phyloP scores from a whole-genome alignment of 35 echinoderm and acorn worm species.

The Patiria miniata region DNA sequence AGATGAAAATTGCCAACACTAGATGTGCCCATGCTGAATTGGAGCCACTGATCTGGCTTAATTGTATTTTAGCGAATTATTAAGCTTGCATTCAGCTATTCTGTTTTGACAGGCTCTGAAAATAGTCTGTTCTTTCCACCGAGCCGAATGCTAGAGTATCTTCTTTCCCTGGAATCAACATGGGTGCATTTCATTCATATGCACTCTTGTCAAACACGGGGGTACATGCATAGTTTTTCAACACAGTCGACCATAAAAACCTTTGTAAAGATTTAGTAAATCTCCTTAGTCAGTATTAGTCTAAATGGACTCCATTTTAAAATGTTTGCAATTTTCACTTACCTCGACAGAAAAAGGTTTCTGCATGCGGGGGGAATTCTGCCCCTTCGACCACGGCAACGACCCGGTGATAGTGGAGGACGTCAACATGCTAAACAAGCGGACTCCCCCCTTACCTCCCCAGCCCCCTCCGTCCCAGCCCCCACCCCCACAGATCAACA shows the following conservation, averaged over 20 bases:
- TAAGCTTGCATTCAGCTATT: no score
- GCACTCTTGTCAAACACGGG: not conserved
- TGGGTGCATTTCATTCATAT: not conserved
- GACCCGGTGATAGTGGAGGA: slow-evolving; percentile 96
- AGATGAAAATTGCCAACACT: no score
- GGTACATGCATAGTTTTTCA: not conserved
- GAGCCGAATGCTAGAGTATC: not conserved
- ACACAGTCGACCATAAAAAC: no score
- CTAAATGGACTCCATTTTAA: no score
- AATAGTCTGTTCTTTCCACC: not conserved
- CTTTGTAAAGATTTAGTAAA: no score
- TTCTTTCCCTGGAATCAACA: not conserved
- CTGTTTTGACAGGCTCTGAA: no score
- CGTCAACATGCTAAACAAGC: slow-evolving; percentile 56
- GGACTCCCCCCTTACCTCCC: slow-evolving; percentile 28
- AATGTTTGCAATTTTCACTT: slow-evolving; percentile 11
- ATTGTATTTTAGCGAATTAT: no score
- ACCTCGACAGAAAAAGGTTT: slow-evolving; percentile 88
- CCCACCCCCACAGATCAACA: slow-evolving; percentile 23
- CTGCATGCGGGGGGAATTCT: slow-evolving; percentile 94
- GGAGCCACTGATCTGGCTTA: no score
- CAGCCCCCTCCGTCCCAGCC: slow-evolving; percentile 54
- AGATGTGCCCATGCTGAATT: no score
- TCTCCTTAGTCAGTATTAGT: not conserved
- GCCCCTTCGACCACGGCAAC: slow-evolving; percentile 89